These are phyloP conservation scores for Drosophila testacea DNA, from an alignment of 2,888 invertebrate species.

Conservation along the genomic window DNA sequence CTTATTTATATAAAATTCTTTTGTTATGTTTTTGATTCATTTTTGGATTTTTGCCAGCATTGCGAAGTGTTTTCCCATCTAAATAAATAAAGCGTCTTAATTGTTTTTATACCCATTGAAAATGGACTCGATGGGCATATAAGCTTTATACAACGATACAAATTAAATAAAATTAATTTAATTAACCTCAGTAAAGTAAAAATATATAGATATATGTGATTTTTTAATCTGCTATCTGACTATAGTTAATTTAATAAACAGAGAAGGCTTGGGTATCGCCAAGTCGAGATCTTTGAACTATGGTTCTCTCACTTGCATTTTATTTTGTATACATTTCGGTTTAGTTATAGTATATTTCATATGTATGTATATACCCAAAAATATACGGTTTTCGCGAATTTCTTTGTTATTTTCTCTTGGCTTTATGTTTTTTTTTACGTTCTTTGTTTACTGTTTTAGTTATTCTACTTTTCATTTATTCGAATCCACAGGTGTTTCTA, in stretches of 20 bases:
- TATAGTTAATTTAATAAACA: no score
- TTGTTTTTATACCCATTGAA: constrained; percentile 21
- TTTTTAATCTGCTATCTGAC: no score
- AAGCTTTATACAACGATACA: no score
- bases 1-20: constrained; percentile 42
- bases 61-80: constrained; percentile 40
- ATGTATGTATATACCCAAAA: background rate
- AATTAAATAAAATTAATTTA: no score
- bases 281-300: background rate
- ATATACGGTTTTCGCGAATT: background rate
- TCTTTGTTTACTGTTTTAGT: constrained; percentile 34
- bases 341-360: background rate
- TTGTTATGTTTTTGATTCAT: constrained; percentile 33
- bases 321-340: background rate
- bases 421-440: constrained; percentile 42
- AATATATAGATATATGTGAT: no score
- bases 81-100: constrained; percentile 45
- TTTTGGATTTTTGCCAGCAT: constrained; percentile 62
- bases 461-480: constrained; percentile 21
- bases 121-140: background rate
- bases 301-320: background rate
- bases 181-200: no score
- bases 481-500: constrained; percentile 50
- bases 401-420: constrained; percentile 25
- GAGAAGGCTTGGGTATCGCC: background rate